Percentiles rank a stretch among this genome's conserved stretches.
Evolutionary conservation across 2,113 vertebrate genomes (phyloP).

Genomic region (Spizaetus ornatus): DNA sequence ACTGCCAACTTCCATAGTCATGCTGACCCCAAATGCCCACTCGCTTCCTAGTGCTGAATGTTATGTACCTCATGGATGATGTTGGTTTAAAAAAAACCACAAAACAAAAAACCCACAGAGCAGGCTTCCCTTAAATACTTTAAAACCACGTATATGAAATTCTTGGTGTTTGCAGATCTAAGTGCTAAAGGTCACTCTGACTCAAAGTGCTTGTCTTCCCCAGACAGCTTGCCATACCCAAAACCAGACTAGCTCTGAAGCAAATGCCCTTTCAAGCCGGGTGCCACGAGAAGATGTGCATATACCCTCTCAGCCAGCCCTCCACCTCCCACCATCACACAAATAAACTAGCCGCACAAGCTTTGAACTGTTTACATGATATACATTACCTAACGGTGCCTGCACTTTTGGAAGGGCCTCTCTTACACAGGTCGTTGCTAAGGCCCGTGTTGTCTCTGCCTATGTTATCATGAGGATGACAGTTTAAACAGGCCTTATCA

Average conservation of each 20-base stretch:
- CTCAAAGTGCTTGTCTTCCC: background rate
- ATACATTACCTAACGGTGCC: background rate
- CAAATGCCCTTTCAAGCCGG: background rate
- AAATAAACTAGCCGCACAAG: background rate
- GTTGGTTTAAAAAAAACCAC: background rate
- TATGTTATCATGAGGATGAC: slow-evolving; percentile 89
- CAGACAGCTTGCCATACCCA: background rate
- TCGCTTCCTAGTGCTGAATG: background rate
- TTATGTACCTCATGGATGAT: background rate
- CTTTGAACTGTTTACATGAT: background rate
- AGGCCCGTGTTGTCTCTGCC: slow-evolving; percentile 54
- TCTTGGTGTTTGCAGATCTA: background rate
- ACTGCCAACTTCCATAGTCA: background rate
- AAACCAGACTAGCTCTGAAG: background rate
- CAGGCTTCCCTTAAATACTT: background rate
- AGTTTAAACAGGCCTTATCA: slow-evolving; percentile 98
- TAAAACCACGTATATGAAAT: background rate
- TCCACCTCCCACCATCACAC: background rate
- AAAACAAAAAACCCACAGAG: background rate
- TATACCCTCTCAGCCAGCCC: background rate
- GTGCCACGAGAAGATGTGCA: background rate
- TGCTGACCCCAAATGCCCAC: background rate
- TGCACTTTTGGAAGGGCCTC: slow-evolving; percentile 27
- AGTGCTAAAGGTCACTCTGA: slow-evolving; percentile 11
- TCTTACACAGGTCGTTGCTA: slow-evolving; percentile 53